Percentiles rank a stretch among this genome's conserved stretches.
Conservation (phyloP, 1,140 invertebrate genomes). For the Drosophila melanica region DNA sequence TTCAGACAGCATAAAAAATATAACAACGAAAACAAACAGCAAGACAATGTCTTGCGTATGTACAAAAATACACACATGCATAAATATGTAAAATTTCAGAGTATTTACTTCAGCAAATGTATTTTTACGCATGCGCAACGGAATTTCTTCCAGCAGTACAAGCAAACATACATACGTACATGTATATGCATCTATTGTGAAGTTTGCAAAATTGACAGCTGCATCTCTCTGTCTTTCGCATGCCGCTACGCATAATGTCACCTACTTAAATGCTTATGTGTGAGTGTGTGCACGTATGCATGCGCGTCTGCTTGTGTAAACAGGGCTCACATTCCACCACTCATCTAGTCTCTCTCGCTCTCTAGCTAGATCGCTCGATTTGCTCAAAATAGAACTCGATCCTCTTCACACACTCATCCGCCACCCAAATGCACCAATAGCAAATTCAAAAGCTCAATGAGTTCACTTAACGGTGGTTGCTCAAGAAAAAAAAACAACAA, state of each 20-base stretch:
- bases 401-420: slow-evolving; percentile 6
- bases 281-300: slow-evolving; percentile 6
- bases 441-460: slow-evolving; percentile 3
- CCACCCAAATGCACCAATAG: slow-evolving; percentile 15
- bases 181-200: not conserved
- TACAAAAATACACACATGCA: not conserved
- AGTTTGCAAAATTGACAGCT: slow-evolving; percentile 44
- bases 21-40: slow-evolving; percentile 19
- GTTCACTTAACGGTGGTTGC: slow-evolving; percentile 11
- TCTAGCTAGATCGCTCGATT: slow-evolving; percentile 22
- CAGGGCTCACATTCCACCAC: slow-evolving; percentile 7
- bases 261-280: slow-evolving; percentile 23
- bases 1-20: slow-evolving; percentile 39
- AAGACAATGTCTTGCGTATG: slow-evolving; percentile 25
- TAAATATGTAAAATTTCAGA: slow-evolving; percentile 2
- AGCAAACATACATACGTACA: not conserved
- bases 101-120: slow-evolving; percentile 28
- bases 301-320: slow-evolving; percentile 9
- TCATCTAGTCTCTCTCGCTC: slow-evolving; percentile 3
- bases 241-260: slow-evolving; percentile 42
- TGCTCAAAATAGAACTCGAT: slow-evolving; percentile 43
- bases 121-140: slow-evolving; percentile 52
- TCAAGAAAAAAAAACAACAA: not conserved
- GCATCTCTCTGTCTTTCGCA: slow-evolving; percentile 29
- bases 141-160: slow-evolving; percentile 9